Conservation (phyloP, 2,113 vertebrate genomes). For the Jaculus jaculus region DNA sequence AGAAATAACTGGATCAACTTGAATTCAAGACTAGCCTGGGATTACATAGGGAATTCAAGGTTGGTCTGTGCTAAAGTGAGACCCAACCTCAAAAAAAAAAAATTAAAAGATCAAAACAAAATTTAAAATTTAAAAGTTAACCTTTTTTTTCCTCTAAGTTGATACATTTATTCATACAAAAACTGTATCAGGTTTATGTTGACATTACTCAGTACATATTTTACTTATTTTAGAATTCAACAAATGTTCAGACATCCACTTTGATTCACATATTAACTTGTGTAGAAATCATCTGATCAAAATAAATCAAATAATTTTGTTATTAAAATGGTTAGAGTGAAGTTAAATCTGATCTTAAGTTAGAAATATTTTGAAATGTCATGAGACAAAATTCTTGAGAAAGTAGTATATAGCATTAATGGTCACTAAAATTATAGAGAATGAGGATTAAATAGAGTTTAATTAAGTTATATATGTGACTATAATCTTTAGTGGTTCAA, state of each 20-base stretch:
- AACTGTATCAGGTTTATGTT: neutral
- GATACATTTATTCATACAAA: neutral
- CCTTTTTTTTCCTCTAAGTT: neutral
- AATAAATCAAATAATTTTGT: conserved; percentile 20
- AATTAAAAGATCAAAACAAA: neutral
- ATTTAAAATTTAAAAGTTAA: too few species aligned
- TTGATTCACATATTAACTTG: neutral
- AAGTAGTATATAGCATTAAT: neutral
- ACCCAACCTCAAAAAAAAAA: neutral
- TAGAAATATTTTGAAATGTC: neutral
- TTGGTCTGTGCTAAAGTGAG: too few species aligned
- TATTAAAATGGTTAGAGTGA: neutral
- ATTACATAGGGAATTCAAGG: too few species aligned
- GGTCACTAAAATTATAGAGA: conserved; percentile 2
- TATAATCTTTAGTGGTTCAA: neutral
- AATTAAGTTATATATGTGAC: neutral
- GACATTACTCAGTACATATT: neutral
- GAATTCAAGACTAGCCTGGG: too few species aligned
- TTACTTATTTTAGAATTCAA: neutral
- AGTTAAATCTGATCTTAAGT: neutral
- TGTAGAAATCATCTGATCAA: neutral
- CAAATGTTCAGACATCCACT: neutral
- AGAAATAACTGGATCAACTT: too few species aligned
- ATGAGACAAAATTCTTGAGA: neutral
- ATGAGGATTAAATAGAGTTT: neutral